Percentiles rank a stretch among this genome's conserved stretches.
Evolutionary conservation across 2,797 vertebrate species (phyloP).

Genomic region (Megalops cyprinoides): DNA sequence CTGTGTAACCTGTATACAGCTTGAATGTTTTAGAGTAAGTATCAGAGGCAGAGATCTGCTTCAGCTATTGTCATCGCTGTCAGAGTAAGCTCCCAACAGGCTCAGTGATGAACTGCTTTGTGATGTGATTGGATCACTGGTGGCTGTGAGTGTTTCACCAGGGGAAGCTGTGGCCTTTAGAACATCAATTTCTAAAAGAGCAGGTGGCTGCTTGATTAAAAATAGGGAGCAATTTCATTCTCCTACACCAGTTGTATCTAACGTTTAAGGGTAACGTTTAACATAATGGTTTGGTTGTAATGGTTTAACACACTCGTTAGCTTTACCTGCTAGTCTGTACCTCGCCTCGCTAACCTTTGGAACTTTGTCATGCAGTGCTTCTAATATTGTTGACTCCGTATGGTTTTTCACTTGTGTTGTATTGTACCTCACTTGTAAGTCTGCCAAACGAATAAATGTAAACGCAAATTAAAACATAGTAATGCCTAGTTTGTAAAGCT

Average conservation of each 20-base stretch:
- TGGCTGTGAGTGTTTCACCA: not conserved
- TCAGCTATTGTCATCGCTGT: conserved; percentile 69
- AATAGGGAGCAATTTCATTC: not conserved
- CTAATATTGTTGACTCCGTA: too few species aligned
- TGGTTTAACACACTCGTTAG: too few species aligned
- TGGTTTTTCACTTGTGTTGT: too few species aligned
- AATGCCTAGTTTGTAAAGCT: too few species aligned
- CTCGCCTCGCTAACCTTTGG: too few species aligned
- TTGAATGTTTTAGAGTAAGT: not conserved
- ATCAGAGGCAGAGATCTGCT: conserved; percentile 17
- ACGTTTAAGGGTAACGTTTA: not conserved
- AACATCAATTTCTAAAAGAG: conserved; percentile 7
- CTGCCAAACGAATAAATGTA: too few species aligned
- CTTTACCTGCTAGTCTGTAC: too few species aligned
- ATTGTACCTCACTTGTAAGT: too few species aligned
- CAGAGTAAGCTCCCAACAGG: conserved; percentile 66
- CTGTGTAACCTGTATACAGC: not conserved
- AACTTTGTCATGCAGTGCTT: too few species aligned
- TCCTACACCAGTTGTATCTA: not conserved
- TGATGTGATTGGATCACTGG: not conserved
- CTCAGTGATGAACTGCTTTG: conserved; percentile 60
- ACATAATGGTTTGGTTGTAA: too few species aligned
- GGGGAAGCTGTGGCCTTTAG: not conserved
- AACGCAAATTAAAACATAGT: not conserved
- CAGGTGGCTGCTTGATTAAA: not conserved